Percentiles rank a stretch among this genome's conserved stretches.
Evolutionary conservation across 1,140 invertebrate genomes (phyloP).

Genomic region (Brachionus paranguensis): DNA sequence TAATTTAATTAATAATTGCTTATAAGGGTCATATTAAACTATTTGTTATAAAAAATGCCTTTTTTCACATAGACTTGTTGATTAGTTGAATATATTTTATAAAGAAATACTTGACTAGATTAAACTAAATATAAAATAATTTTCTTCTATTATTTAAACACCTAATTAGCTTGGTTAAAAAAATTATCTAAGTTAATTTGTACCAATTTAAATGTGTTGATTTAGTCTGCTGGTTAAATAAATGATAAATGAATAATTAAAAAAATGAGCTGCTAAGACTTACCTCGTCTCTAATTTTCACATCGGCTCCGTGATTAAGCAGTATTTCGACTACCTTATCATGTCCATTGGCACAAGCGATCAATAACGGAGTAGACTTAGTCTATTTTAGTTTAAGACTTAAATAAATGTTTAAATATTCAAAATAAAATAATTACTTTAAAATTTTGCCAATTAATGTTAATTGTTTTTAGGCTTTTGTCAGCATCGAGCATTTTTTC

Average conservation of each 20-base stretch:
- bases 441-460: constrained; percentile 40
- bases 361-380: constrained; percentile 34
- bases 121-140: no score
- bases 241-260: neutral
- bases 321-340: constrained; percentile 38
- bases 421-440: neutral
- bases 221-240: neutral
- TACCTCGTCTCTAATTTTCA: constrained; percentile 35
- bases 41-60: no score
- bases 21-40: no score
- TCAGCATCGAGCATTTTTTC: constrained; percentile 37
- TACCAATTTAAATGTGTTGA: neutral
- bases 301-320: constrained; percentile 5
- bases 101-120: no score
- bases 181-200: neutral
- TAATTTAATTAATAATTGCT: no score
- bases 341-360: constrained; percentile 39
- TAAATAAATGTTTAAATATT: no score
- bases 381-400: neutral
- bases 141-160: neutral
- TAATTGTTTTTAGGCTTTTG: constrained; percentile 30
- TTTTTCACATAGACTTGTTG: no score
- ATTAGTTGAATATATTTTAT: no score
- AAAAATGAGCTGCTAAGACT: neutral
- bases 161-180: neutral